Conservation (phyloP, 2,113 vertebrate genomes). For the Laterallus jamaicensis region DNA sequence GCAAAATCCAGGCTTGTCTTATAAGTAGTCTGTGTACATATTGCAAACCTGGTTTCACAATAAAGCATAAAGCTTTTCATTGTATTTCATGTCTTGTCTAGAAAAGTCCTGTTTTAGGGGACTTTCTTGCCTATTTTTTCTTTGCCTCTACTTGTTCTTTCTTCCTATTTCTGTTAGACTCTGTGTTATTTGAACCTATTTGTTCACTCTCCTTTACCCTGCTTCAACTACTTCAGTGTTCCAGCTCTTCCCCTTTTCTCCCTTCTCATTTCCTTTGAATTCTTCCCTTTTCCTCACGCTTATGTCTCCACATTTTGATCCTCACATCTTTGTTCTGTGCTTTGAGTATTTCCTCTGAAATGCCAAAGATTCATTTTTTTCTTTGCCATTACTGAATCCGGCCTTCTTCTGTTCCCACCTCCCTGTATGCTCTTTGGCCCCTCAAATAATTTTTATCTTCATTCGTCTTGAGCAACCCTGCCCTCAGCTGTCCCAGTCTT, state of each 20-base stretch:
- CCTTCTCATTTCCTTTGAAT: slow-evolving; percentile 13
- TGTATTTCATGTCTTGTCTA: not conserved
- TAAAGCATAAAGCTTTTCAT: not conserved
- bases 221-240: not conserved
- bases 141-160: not conserved
- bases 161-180: not conserved
- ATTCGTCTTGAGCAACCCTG: not conserved
- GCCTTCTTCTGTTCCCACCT: not conserved
- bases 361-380: not conserved
- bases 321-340: not conserved
- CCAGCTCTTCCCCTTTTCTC: not conserved
- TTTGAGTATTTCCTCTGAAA: slow-evolving; percentile 27
- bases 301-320: not conserved
- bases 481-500: not conserved
- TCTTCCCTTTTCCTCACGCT: not conserved
- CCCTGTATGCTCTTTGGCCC: not conserved
- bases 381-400: not conserved
- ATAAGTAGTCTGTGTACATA: not conserved
- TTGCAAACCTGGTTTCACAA: not conserved
- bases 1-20: not conserved
- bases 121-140: not conserved
- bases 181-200: not conserved
- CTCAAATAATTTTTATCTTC: not conserved
- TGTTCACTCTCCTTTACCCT: not conserved
- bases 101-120: not conserved